Conservation (phyloP, 2,797 vertebrate species). For the Loriculus beryllinus region DNA sequence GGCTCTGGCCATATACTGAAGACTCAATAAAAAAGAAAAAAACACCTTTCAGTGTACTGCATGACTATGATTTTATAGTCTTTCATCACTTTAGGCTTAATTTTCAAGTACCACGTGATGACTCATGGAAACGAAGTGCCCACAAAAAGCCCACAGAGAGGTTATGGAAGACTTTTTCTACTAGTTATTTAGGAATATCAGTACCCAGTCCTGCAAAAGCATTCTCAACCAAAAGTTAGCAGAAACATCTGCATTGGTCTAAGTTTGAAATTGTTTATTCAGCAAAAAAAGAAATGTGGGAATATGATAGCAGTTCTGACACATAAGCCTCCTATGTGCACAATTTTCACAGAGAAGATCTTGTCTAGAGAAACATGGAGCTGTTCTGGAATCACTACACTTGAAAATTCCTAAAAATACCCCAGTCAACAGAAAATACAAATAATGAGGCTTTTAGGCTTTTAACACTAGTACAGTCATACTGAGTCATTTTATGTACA, state of each 20-base stretch:
- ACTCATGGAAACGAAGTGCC: background rate
- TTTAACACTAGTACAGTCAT: background rate
- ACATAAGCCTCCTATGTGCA: background rate
- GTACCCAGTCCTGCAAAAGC: background rate
- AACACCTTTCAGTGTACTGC: background rate
- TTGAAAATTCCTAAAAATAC: background rate
- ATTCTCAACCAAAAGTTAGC: background rate
- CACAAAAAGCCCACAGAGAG: background rate
- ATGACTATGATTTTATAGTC: accelerated
- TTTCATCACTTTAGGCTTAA: background rate
- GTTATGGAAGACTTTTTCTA: background rate
- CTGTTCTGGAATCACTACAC: background rate
- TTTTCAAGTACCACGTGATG: background rate
- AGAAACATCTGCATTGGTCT: background rate
- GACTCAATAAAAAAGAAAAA: background rate
- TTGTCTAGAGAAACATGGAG: background rate
- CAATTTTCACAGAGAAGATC: background rate
- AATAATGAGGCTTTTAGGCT: background rate
- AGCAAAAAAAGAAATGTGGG: background rate
- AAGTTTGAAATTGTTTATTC: background rate
- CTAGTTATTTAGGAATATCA: background rate
- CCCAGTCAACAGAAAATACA: background rate
- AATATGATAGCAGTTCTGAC: background rate
- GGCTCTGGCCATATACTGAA: background rate
- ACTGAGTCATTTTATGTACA: background rate